Percentiles rank a stretch among this genome's conserved stretches.
Evolutionary conservation across 2,113 vertebrate species (phyloP).

Genomic region (Dasyurus viverrinus): DNA sequence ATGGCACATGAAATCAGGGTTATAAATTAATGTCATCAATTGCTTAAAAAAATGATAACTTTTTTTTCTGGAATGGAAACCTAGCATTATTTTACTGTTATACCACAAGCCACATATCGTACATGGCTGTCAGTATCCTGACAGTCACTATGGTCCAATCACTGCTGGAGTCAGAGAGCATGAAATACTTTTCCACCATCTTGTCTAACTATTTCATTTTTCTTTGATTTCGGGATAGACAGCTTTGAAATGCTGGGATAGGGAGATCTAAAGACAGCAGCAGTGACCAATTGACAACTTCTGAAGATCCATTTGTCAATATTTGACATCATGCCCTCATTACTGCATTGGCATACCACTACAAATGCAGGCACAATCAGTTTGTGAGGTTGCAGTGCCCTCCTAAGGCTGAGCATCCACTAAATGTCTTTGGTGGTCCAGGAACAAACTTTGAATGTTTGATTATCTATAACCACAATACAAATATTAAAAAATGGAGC

Average conservation of each 20-base stretch:
- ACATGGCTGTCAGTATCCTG: background rate
- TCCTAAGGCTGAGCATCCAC: too few species aligned
- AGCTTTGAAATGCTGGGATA: background rate
- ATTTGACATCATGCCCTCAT: background rate
- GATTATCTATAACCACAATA: too few species aligned
- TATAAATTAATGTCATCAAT: background rate
- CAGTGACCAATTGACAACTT: background rate
- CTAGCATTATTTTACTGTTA: background rate
- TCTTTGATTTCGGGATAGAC: background rate
- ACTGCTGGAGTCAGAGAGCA: background rate
- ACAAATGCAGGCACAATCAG: background rate
- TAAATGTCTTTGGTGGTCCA: background rate
- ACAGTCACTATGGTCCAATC: background rate
- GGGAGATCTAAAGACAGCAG: background rate
- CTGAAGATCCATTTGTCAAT: background rate
- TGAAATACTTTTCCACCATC: background rate
- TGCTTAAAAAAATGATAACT: background rate
- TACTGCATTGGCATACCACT: background rate
- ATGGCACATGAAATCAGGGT: background rate
- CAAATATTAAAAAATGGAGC: too few species aligned
- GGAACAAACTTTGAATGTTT: background rate
- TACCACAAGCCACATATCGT: background rate
- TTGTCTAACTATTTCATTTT: background rate
- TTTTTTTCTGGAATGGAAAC: background rate
- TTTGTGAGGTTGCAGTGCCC: rapidly evolving